phyloP scores from a whole-genome alignment of 1,140 invertebrate genomes.

The Scaptodrosophila lebanonensis region DNA sequence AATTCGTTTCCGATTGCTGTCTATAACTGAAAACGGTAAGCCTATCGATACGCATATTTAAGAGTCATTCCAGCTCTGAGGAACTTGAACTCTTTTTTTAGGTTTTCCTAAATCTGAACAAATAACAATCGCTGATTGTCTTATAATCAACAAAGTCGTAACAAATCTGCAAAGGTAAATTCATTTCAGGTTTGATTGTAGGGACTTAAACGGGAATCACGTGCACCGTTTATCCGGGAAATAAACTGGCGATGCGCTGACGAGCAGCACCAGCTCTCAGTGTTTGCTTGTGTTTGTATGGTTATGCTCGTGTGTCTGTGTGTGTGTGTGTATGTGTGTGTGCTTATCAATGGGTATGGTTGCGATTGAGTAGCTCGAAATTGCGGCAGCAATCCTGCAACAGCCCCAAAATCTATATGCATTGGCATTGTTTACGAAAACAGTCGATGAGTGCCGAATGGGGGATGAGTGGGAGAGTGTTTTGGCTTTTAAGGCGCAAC shows the following conservation, averaged over 20 bases:
- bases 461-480: constrained; percentile 26
- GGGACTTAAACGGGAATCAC: constrained; percentile 43
- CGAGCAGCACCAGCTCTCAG: constrained; percentile 34
- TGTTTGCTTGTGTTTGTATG: constrained; percentile 15
- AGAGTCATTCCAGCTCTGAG: no score
- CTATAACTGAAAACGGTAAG: no score
- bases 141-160: no score
- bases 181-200: constrained; percentile 68
- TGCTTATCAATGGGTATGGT: no score
- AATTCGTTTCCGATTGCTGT: no score
- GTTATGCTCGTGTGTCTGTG: constrained; percentile 13
- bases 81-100: no score
- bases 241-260: constrained; percentile 28
- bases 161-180: constrained; percentile 71
- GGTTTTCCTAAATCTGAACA: no score
- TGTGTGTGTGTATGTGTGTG: constrained; percentile 28
- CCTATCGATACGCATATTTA: no score
- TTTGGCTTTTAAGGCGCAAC: constrained; percentile 10
- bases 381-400: no score
- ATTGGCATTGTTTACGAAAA: constrained; percentile 72
- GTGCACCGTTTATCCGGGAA: constrained; percentile 53
- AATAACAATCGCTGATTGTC: no score
- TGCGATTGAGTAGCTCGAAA: no score
- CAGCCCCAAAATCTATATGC: constrained; percentile 45
- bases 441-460: constrained; percentile 21